Conservation (phyloP, 2,113 vertebrate species). For the Tychaedon coryphoeus region DNA sequence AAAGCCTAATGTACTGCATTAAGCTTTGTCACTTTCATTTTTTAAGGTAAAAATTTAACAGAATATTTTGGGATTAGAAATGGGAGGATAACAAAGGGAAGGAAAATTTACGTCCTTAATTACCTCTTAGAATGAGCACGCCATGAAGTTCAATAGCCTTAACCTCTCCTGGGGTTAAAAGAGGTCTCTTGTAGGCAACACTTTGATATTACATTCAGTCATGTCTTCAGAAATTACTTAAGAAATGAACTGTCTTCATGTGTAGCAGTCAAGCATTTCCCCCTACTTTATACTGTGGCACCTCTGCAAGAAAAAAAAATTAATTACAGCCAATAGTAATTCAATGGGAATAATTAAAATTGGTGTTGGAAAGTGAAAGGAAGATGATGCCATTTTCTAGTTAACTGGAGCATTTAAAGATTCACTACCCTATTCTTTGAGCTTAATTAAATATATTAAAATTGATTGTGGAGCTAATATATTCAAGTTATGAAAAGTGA, state of each 20-base stretch:
- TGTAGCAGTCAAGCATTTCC: slow-evolving; percentile 55
- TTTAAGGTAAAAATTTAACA: background rate
- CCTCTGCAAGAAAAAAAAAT: slow-evolving; percentile 46
- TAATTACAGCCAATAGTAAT: slow-evolving; percentile 63
- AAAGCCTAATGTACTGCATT: background rate
- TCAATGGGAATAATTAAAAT: slow-evolving; percentile 70
- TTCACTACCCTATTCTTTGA: slow-evolving; percentile 41
- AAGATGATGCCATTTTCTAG: slow-evolving; percentile 69
- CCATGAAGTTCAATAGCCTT: background rate
- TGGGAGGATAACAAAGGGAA: background rate
- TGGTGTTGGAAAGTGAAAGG: slow-evolving; percentile 15
- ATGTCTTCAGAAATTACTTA: slow-evolving; percentile 68
- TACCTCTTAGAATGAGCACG: background rate
- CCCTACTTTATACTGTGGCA: slow-evolving; percentile 21
- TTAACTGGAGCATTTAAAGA: slow-evolving; percentile 72
- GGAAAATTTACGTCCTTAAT: background rate
- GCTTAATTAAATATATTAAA: slow-evolving; percentile 55
- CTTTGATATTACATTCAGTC: slow-evolving; percentile 54
- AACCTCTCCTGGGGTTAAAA: slow-evolving; percentile 47
- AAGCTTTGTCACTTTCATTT: background rate
- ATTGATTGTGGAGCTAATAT: slow-evolving; percentile 11
- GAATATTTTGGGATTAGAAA: background rate
- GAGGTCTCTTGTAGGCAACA: slow-evolving; percentile 41
- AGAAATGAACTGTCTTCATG: slow-evolving; percentile 35
- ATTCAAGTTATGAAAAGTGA: slow-evolving; percentile 4